Conservation (phyloP, 2,797 vertebrate genomes). For the Oreortyx pictus region DNA sequence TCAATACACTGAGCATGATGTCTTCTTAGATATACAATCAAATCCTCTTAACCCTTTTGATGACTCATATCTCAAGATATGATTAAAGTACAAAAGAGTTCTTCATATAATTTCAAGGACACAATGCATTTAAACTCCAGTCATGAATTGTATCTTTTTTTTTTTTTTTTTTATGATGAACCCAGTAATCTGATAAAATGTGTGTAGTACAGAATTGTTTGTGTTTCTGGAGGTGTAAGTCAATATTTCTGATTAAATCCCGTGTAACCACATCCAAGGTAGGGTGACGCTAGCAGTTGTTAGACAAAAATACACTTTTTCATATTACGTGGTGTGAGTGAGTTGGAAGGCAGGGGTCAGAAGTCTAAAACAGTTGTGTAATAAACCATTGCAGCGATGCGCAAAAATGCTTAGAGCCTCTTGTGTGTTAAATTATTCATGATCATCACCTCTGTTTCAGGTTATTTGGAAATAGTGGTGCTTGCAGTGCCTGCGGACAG, state of each 20-base stretch:
- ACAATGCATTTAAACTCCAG: slow-evolving; percentile 86
- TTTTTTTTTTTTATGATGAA: slow-evolving; percentile 77
- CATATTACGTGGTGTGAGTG: slow-evolving; percentile 40
- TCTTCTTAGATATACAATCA: slow-evolving; percentile 98
- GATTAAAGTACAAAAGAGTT: slow-evolving; percentile 95
- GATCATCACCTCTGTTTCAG: slow-evolving; percentile 80
- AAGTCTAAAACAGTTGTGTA: slow-evolving; percentile 41
- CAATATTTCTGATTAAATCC: slow-evolving; percentile 82
- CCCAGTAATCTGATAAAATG: slow-evolving; percentile 85
- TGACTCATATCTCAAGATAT: slow-evolving; percentile 98
- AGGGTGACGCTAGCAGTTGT: slow-evolving; percentile 70
- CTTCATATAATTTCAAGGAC: slow-evolving; percentile 90
- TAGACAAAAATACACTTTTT: slow-evolving; percentile 43
- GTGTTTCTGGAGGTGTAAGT: slow-evolving; percentile 82
- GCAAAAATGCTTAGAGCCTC: slow-evolving; percentile 36
- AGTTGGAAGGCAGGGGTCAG: slow-evolving; percentile 3
- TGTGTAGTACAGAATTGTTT: slow-evolving; percentile 83
- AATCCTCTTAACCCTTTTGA: slow-evolving; percentile 98
- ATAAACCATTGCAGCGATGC: slow-evolving; percentile 49
- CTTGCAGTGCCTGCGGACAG: slow-evolving; percentile 98
- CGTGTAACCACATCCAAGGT: slow-evolving; percentile 58
- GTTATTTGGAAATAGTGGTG: slow-evolving; percentile 99
- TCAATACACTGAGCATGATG: slow-evolving; percentile 97
- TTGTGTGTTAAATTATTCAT: slow-evolving; percentile 57
- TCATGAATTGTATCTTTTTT: slow-evolving; percentile 82